A percentile compares a stretch with the other conserved stretches of the same genome.
phyloP scores from a whole-genome alignment of 2,888 invertebrate genomes.

The Dicyrtoma fusca region DNA sequence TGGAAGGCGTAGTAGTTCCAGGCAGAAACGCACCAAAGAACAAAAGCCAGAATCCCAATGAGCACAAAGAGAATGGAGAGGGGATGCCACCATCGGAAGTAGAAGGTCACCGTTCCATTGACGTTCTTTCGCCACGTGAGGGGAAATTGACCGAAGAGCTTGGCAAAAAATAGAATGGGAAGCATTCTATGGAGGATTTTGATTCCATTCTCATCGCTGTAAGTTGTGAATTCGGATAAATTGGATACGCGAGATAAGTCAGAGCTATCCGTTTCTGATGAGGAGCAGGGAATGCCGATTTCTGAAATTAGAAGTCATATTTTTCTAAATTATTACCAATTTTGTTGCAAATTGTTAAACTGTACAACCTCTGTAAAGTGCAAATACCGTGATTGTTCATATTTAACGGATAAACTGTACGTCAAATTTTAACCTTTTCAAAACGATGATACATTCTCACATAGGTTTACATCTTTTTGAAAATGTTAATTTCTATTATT shows the following conservation, averaged over 20 bases:
- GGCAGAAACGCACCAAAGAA: neutral
- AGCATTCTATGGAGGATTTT: neutral
- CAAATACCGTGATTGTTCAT: too few relatives aligned
- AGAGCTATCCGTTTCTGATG: constrained; percentile 16
- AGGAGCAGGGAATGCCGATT: constrained; percentile 16
- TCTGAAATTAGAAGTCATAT: too few relatives aligned
- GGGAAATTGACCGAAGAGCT: neutral
- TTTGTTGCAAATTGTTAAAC: too few relatives aligned
- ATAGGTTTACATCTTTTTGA: too few relatives aligned
- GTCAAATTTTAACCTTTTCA: too few relatives aligned
- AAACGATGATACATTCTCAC: too few relatives aligned
- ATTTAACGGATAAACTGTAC: too few relatives aligned
- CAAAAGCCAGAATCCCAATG: neutral
- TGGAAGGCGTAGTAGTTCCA: constrained; percentile 18
- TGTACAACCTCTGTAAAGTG: too few relatives aligned
- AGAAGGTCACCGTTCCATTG: neutral
- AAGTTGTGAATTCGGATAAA: constrained; percentile 3
- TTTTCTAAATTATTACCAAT: too few relatives aligned
- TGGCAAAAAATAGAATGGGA: neutral
- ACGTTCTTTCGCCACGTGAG: neutral
- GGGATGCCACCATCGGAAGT: neutral
- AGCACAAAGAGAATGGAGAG: neutral
- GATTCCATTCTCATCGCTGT: neutral
- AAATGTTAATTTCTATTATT: neutral
- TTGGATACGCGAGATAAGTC: constrained; percentile 6